Conservation (phyloP, 2,888 invertebrate species). For the Elmis aenea region DNA sequence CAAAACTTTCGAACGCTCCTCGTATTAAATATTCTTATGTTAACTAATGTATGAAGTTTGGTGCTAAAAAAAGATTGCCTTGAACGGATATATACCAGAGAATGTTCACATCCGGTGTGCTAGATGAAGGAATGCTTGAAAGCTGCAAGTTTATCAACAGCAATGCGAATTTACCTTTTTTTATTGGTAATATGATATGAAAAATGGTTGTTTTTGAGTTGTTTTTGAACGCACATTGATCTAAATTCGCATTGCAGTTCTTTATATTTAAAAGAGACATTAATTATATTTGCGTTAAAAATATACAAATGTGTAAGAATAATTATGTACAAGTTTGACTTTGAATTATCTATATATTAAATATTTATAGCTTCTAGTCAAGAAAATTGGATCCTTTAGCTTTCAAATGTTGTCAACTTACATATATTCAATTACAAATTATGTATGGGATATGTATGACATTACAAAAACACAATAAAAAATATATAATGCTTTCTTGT, state of each 20-base stretch:
- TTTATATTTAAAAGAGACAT: conserved; percentile 24
- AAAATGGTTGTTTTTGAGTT: neutral
- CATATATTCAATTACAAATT: conserved; percentile 48
- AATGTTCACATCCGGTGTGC: conserved; percentile 25
- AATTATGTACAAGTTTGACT: conserved; percentile 42
- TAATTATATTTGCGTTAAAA: conserved; percentile 39
- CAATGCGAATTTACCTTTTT: neutral
- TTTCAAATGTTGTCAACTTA: conserved; percentile 46
- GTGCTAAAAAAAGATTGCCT: conserved; percentile 47
- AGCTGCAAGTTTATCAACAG: conserved; percentile 19
- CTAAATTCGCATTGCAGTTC: conserved; percentile 22
- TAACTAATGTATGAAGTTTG: conserved; percentile 42
- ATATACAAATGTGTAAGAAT: conserved; percentile 32
- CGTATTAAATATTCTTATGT: neutral
- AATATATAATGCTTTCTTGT: conserved; percentile 15
- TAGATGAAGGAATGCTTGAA: conserved; percentile 14
- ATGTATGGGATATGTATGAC: conserved; percentile 53
- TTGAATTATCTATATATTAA: conserved; percentile 38
- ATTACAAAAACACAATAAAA: conserved; percentile 42
- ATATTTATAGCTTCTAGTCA: conserved; percentile 38
- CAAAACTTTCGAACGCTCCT: no score
- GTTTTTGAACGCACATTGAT: conserved; percentile 29
- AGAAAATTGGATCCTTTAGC: conserved; percentile 40
- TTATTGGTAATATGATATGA: neutral
- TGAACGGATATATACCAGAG: conserved; percentile 32